Evolutionary conservation across 1,140 invertebrate genomes (phyloP), one percentile per base, ranked within the genome.

Genomic region (Panulirus ornatus): DNA sequence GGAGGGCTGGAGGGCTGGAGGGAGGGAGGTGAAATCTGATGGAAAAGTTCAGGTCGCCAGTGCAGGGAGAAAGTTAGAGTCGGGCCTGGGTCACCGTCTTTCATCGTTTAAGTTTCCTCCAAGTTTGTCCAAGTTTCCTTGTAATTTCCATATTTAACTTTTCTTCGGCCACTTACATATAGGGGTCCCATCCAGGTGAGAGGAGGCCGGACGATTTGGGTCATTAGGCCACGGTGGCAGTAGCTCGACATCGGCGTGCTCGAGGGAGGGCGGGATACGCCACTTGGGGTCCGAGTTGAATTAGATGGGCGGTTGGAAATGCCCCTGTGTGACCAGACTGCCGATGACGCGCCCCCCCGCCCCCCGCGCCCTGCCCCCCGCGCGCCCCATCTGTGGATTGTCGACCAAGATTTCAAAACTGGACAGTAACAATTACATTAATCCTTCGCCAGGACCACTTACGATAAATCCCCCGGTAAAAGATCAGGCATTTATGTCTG

Each of bases 111-210:
- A 92, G 91, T 92, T 90, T 92, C 88, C 91, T 90, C 82, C 71
- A 90, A 92, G 91, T 92, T 92, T 90, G 91, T 54, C 87, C 83
- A 90, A 92, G 91, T 92, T 92, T 92, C 91, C 91, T 90, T 92
- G 91, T 92, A 92, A 92, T 92, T 92, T 92, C 91, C 91, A 92
- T 92, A 92, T 92, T 92, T 92, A 92, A 92, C 91, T 92, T 92
- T 92, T 92, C 91, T 90, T 90, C 83, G 88, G 91, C 87, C 88
- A 86, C 88, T 90, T 88, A 85, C 82, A 73, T 83, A 85, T 89
- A 92, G 76, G 87, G 91, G 87, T 75, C 88, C 79, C 83, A 82
- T 84, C 75, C 87, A 79, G 73, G 66, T 90, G 78, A 71, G 84
- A 47, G 8, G 66, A 79, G 40, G 78, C 19, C 66, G 83, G 27